Evolutionary conservation across 2,797 vertebrate genomes (phyloP).

Genomic region (Synaphobranchus kaupii): DNA sequence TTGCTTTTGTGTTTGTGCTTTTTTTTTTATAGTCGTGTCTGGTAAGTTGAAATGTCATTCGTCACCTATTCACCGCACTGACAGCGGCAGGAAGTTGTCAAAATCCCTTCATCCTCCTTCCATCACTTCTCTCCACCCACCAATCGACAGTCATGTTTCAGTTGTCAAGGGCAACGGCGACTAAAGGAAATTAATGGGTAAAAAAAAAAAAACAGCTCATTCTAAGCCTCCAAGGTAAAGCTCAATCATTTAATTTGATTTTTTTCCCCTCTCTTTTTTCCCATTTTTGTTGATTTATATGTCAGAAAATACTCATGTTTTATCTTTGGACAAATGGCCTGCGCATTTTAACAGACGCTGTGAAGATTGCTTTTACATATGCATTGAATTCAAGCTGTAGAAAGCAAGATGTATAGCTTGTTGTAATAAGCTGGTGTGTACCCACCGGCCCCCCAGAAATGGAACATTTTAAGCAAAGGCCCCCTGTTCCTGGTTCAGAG

Average conservation of each 20-base stretch:
- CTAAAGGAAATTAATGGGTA: slow-evolving; percentile 75
- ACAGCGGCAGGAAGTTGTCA: slow-evolving; percentile 91
- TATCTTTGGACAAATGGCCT: slow-evolving; percentile 54
- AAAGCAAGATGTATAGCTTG: slow-evolving; percentile 41
- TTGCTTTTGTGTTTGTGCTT: slow-evolving; percentile 69
- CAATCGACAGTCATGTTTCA: slow-evolving; percentile 88
- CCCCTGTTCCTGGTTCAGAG: neutral
- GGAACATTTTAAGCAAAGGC: slow-evolving; percentile 26
- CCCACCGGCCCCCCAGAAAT: slow-evolving; percentile 38
- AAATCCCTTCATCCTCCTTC: slow-evolving; percentile 85
- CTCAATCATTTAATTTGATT: slow-evolving; percentile 62
- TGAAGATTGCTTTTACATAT: slow-evolving; percentile 61
- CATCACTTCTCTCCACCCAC: slow-evolving; percentile 86
- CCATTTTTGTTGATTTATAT: slow-evolving; percentile 46
- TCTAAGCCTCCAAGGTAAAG: slow-evolving; percentile 74
- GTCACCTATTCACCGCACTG: slow-evolving; percentile 91
- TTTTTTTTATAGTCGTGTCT: slow-evolving; percentile 96
- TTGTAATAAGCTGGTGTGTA: slow-evolving; percentile 40
- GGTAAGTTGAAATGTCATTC: slow-evolving; percentile 99
- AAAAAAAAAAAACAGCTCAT: slow-evolving; percentile 55
- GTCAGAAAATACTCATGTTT: slow-evolving; percentile 40
- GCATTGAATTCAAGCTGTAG: slow-evolving; percentile 36
- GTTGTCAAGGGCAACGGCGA: slow-evolving; percentile 88
- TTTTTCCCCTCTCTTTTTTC: slow-evolving; percentile 57
- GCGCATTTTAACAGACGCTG: slow-evolving; percentile 57